Conservation (phyloP, 2,888 invertebrate species). For the Pemphredon lugubris region DNA sequence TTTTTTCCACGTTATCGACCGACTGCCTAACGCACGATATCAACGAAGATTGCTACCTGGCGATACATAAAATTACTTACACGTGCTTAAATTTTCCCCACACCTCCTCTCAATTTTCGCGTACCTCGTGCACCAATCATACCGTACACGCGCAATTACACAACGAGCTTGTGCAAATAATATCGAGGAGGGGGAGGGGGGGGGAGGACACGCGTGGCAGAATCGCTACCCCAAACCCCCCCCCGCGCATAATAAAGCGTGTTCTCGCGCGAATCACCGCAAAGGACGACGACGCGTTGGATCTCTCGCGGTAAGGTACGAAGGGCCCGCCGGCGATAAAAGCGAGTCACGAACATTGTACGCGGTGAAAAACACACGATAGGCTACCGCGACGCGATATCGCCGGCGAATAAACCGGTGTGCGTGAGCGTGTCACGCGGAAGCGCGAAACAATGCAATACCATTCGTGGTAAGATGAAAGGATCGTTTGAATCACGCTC, state of each 20-base stretch:
- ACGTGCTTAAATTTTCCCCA: too few relatives aligned
- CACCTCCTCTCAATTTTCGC: too few relatives aligned
- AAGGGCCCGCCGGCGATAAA: constrained; percentile 50
- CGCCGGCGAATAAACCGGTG: too few relatives aligned
- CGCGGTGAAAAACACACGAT: constrained; percentile 48
- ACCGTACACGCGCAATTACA: too few relatives aligned
- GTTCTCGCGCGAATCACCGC: constrained; percentile 36
- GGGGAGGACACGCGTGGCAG: too few relatives aligned
- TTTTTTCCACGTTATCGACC: too few relatives aligned
- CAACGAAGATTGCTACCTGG: too few relatives aligned
- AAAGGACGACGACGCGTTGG: constrained; percentile 24
- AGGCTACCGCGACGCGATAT: constrained; percentile 38
- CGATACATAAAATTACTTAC: too few relatives aligned
- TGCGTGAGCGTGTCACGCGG: constrained; percentile 27
- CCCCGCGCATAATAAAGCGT: background rate
- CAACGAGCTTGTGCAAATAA: background rate
- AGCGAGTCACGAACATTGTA: constrained; percentile 54
- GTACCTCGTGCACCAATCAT: too few relatives aligned
- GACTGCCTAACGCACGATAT: too few relatives aligned
- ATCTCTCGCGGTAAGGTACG: constrained; percentile 19
- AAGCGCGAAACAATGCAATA: constrained; percentile 49
- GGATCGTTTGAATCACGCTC: constrained; percentile 39
- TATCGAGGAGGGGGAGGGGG: too few relatives aligned
- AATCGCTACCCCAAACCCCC: too few relatives aligned
- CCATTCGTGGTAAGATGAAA: constrained; percentile 46